These are phyloP conservation scores for Rhynchonycteris naso DNA, from an alignment of 2,797 vertebrate species.

Conservation along the genomic window DNA sequence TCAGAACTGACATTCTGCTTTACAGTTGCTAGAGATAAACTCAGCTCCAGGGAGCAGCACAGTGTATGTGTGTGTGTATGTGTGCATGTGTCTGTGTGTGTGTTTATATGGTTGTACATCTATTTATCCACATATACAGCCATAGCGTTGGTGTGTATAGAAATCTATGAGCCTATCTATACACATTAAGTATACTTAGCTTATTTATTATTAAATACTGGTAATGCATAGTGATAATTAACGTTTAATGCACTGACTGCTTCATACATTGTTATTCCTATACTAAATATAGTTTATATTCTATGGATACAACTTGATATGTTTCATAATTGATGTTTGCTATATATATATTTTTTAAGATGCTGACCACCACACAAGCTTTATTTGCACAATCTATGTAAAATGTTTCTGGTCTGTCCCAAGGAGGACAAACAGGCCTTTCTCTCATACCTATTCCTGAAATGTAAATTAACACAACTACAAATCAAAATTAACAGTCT, in stretches of 20 bases:
- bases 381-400: constrained; percentile 38
- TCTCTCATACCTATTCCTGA: neutral
- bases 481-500: neutral
- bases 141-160: too few species aligned
- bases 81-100: neutral
- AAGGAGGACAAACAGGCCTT: neutral
- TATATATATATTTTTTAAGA: too few species aligned
- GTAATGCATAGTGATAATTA: neutral
- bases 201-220: neutral
- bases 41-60: neutral
- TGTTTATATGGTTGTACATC: rapidly evolving
- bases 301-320: neutral
- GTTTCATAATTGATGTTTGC: neutral
- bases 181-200: neutral
- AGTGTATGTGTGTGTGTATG: too few species aligned
- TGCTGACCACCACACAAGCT: neutral
- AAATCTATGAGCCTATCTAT: neutral
- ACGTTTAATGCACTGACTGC: neutral
- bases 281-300: neutral
- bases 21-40: neutral
- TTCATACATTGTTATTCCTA: too few species aligned
- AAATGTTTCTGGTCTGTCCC: neutral
- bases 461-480: neutral
- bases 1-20: too few species aligned
- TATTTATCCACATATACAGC: neutral